Evolutionary conservation across 2,888 invertebrate species (phyloP).

Genomic region (Melipona bicolor): DNA sequence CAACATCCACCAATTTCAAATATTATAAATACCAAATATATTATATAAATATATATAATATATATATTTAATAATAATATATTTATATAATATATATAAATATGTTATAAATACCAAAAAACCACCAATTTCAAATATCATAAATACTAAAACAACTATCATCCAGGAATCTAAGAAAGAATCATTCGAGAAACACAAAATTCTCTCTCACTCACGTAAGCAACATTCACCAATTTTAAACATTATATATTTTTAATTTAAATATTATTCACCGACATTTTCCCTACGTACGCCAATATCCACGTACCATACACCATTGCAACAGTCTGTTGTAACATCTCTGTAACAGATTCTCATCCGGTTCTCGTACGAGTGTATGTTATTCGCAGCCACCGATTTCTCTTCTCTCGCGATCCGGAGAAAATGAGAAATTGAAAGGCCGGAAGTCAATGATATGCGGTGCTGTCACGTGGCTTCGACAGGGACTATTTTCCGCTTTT

Average conservation of each 20-base stretch:
- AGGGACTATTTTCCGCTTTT: slow-evolving; percentile 67
- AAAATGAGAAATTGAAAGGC: slow-evolving; percentile 74
- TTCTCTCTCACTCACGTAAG: neutral
- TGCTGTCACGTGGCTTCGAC: slow-evolving; percentile 67
- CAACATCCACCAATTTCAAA: too few species aligned
- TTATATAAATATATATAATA: too few species aligned
- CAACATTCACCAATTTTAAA: too few species aligned
- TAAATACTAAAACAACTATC: too few species aligned
- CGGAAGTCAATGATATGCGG: slow-evolving; percentile 75
- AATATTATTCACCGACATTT: neutral
- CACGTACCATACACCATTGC: neutral
- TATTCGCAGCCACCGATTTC: slow-evolving; percentile 59
- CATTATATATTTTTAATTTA: too few species aligned
- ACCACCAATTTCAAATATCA: too few species aligned
- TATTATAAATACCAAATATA: too few species aligned
- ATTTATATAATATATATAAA: too few species aligned
- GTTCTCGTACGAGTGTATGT: neutral
- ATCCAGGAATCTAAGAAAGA: too few species aligned
- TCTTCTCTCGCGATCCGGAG: slow-evolving; percentile 46
- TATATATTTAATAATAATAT: too few species aligned
- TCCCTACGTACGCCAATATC: neutral
- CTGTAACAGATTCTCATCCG: neutral
- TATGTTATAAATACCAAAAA: too few species aligned
- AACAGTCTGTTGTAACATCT: neutral
- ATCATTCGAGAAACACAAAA: neutral